Percentiles rank a stretch among this genome's conserved stretches.
Evolutionary conservation across 2,113 vertebrate species (phyloP).

Genomic region (Meleagris gallopavo): DNA sequence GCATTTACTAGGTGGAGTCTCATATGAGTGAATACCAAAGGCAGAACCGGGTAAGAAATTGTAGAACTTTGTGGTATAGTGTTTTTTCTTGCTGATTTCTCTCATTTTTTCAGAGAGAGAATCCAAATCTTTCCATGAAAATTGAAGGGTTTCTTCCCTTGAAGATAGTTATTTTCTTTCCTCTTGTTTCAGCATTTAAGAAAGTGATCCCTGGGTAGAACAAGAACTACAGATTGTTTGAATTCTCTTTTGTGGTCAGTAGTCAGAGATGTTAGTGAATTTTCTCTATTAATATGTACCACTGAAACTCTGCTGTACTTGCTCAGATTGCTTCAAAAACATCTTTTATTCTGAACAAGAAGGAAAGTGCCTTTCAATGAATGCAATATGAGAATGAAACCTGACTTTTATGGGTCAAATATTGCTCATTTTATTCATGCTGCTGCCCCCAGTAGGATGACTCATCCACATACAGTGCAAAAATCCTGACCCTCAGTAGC

Average conservation of each 20-base stretch:
- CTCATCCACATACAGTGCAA: background rate
- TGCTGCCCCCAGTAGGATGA: background rate
- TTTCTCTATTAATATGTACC: background rate
- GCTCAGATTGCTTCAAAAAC: background rate
- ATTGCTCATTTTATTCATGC: conserved; percentile 5
- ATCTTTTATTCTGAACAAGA: background rate
- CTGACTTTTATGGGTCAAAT: conserved; percentile 9
- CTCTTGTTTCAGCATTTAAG: background rate
- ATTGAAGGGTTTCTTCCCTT: background rate
- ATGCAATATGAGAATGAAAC: background rate
- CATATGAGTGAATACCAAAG: background rate
- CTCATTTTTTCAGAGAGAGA: background rate
- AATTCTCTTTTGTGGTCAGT: background rate
- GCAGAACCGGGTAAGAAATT: background rate
- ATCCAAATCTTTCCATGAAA: background rate
- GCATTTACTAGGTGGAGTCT: background rate
- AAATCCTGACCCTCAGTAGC: background rate
- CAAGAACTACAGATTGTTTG: background rate
- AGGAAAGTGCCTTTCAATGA: conserved; percentile 4
- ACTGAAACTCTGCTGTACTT: conserved; percentile 5
- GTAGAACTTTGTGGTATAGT: background rate
- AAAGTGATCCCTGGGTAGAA: background rate
- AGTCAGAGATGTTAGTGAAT: background rate
- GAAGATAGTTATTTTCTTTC: background rate
- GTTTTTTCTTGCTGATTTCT: background rate